Percentiles rank a stretch among this genome's conserved stretches.
phyloP scores from a whole-genome alignment of 2,888 invertebrate genomes.

The Apamea anceps region DNA sequence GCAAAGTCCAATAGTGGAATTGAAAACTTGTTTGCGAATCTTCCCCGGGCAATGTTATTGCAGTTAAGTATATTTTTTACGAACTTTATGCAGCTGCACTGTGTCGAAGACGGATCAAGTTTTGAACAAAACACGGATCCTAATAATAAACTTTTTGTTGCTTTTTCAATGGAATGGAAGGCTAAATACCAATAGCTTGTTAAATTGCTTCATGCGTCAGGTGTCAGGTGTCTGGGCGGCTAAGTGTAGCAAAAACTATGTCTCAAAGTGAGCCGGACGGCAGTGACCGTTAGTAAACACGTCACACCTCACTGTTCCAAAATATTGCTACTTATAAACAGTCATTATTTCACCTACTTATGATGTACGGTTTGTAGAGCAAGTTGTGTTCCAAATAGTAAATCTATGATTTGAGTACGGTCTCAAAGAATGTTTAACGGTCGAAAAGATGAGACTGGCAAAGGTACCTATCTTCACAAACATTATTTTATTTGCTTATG shows the following conservation, averaged over 20 bases:
- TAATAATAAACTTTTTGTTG: constrained; percentile 18
- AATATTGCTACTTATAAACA: constrained; percentile 55
- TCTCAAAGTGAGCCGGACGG: constrained; percentile 44
- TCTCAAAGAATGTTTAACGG: background rate
- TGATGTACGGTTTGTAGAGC: constrained; percentile 46
- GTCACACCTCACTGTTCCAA: constrained; percentile 64
- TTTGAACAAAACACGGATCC: constrained; percentile 18
- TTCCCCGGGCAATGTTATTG: constrained; percentile 1
- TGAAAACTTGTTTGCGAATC: constrained; percentile 35
- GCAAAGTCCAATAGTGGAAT: constrained; percentile 26
- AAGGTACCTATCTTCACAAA: background rate
- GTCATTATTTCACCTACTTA: constrained; percentile 59
- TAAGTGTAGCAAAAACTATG: constrained; percentile 56
- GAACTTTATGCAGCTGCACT: constrained; percentile 14
- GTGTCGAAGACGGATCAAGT: constrained; percentile 32
- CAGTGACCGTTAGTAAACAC: constrained; percentile 59
- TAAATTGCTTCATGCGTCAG: constrained; percentile 47
- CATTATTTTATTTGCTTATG: background rate
- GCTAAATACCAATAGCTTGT: constrained; percentile 40
- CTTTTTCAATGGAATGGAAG: constrained; percentile 22
- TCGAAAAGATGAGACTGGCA: background rate
- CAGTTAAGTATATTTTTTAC: constrained; percentile 24
- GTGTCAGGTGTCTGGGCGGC: constrained; percentile 45
- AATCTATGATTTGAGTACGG: constrained; percentile 1
- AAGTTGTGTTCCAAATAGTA: constrained; percentile 29